Percentiles rank a stretch among this genome's conserved stretches.
Conservation (phyloP, 2,113 vertebrate species). For the Grammomys dolichurus region DNA sequence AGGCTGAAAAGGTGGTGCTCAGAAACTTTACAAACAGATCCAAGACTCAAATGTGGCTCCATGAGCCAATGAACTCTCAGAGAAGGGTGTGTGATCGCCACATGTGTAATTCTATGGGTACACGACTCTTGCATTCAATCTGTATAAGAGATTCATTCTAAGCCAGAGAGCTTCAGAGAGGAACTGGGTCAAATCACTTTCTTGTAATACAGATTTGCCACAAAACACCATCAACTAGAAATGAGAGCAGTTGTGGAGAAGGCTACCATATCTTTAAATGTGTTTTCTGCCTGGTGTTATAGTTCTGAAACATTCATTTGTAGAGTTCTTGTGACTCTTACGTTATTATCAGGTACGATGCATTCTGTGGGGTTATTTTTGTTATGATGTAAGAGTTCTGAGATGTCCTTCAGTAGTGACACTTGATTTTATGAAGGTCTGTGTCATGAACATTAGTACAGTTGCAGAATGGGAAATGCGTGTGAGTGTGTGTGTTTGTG, state of each 20-base stretch:
- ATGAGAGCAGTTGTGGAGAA: neutral
- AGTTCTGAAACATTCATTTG: neutral
- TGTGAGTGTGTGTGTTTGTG: neutral
- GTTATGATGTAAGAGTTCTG: neutral
- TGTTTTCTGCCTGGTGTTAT: neutral
- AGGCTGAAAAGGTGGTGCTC: neutral
- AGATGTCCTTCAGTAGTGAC: neutral
- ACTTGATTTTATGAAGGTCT: neutral
- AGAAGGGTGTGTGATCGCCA: neutral
- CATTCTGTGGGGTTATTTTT: neutral
- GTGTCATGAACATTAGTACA: neutral
- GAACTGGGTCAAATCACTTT: neutral
- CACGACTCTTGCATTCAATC: neutral
- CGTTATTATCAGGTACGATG: neutral
- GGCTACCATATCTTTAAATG: too few relatives aligned
- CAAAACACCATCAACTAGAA: neutral
- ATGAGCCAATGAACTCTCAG: neutral
- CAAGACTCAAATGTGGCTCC: neutral
- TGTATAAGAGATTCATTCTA: neutral
- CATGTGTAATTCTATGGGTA: neutral
- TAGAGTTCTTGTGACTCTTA: neutral
- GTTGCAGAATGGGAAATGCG: neutral
- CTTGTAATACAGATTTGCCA: neutral
- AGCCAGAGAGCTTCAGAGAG: neutral
- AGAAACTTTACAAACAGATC: neutral